Evolutionary conservation across 2,888 invertebrate species (phyloP), one percentile per base, ranked within the genome.

Genomic region (Clivina fossor): DNA sequence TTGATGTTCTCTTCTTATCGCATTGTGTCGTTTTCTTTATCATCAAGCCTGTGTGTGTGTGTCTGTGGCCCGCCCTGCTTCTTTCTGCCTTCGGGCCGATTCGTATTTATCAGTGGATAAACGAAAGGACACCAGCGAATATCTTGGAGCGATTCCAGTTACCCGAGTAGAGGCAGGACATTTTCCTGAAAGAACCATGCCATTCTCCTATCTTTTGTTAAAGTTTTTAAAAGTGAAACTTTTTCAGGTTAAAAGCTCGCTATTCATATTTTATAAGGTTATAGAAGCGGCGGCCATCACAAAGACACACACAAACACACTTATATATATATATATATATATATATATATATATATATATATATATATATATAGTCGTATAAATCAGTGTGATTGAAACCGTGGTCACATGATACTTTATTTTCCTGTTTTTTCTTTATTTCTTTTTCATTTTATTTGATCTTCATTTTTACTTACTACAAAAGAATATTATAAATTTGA

Each of bases 211-310:
- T 1, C 20, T 40, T 40, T 18, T 40, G 20, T 40, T n/a, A 40
- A 40, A 40, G 22, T 40, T 40, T 24, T 20, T 20, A 40, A 40
- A 40, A 40, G 40, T 40, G 22, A 20, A 20, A 40, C 40, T 40
- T 40, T 40, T 40, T 20, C 40, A 20, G 20, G 38, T 38, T 38
- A 38, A 38, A 38, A 38, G 38, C 38, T 38, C 11, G 38, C 20
- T n/a, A 40, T 40, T 40, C 40, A 40, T 40, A 40, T 40, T 40
- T 40, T 40, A 40, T 40, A 40, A 40, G 40, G 40, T 40, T 40
- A 40, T 40, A 22, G 40, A 19, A 3, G 26, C 40, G 19, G 40
- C 19, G 19, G 40, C 22, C 11, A 11, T 18, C 7, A 7, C 19
- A 38, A n/a, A 20, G 20, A 24, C 4, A 8, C 5, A 8, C 4